Evolutionary conservation across 2,113 vertebrate genomes (phyloP), one percentile per base, ranked within the genome.

Genomic region (Indicator indicator): DNA sequence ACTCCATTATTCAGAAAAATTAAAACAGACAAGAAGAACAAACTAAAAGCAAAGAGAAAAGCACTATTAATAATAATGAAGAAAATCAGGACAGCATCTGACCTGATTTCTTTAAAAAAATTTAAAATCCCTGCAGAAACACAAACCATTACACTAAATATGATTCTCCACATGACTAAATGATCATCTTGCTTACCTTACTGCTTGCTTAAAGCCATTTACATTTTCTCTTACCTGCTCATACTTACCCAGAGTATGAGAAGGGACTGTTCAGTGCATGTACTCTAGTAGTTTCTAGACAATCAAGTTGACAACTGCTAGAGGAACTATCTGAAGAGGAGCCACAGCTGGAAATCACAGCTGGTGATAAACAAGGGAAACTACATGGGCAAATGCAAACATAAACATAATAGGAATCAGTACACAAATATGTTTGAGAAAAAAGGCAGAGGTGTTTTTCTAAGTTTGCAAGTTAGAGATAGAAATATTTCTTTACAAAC

Each of bases 1-100:
- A 79, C 74, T 96, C 77, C 59, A 83, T 94, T 96, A 93, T 92
- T 92, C 59, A 95, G 56, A 70, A 89, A 91, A 85, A 62, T 56
- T 42, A 70, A 78, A 67, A 68, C 9, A 79, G 55, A 85, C 65
- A 93, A 79, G 79, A 76, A 91, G 91, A 94, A 79, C 54, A 92
- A 92, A 95, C 91, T 82, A 91, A 96, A 92, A 91, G 64, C 28
- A 28, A 86, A 86, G 70, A 62, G 76, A 76, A 86, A 76, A 63
- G 19, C 3, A 1, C 54, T 83, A 81, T 91, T 95, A 93, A 95
- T 96, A 94, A 93, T 93, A 93, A 85, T 63, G 75, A 93, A 87
- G 67, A 87, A 44, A 86, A 90, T 14, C 5, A 4, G 94, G 85
- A 88, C 70, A 27, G 24, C 46, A 26, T 80, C 75, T 87, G 52